Base-by-base conservation (phyloP, 2,888 invertebrate species). In the Drosophila peninsularis region DNA sequence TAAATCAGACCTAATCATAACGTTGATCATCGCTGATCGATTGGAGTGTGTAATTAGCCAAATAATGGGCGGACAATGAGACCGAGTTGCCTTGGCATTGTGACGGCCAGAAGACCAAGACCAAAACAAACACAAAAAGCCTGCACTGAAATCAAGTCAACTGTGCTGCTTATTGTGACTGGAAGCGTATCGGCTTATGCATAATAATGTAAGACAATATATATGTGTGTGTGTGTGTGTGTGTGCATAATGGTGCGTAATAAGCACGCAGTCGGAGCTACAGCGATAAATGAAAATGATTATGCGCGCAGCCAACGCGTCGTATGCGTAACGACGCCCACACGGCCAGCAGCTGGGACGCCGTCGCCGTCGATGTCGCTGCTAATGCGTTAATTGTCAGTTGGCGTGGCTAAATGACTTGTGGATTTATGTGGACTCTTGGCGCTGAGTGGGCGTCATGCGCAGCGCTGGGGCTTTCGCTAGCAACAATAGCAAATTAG, bases 321-420 rank as follows among this genome's bases (percentile, higher is more conserved):
- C 75, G 83, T 75, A 88, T 83, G 88, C 88, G 86, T 85, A 88
- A 47, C 42, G 49, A 84, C 82, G 82, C 82, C 82, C 64, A 83
- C 82, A 72, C 47, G 60, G 57, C 55, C 36, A 32, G 14, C 56
- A 14, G 1, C 44, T 7, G n/a, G 34, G 7, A 1, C 54, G 17
- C 41, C 10, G 54, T 21, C 32, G 42, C 27, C 21, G 41, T 36
- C 54, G 27, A 30, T 21, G 27, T 50, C 45, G 64, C 45, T 4
- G 83, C 71, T 80, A 84, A 84, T 88, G 87, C 83, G 86, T 76
- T 84, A 84, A 84, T 86, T 86, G 87, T 86, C 83, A 65, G 78
- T 80, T 78, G 62, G 71, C 64, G 76, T 80, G 75, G 83, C 67
- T 86, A 86, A 84, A 84, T 78, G 88, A 77, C 65, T 62, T 69